Evolutionary conservation across 2,797 vertebrate genomes (phyloP), one percentile per base, ranked within the genome.

Genomic region (Gobionotothen gibberifrons): DNA sequence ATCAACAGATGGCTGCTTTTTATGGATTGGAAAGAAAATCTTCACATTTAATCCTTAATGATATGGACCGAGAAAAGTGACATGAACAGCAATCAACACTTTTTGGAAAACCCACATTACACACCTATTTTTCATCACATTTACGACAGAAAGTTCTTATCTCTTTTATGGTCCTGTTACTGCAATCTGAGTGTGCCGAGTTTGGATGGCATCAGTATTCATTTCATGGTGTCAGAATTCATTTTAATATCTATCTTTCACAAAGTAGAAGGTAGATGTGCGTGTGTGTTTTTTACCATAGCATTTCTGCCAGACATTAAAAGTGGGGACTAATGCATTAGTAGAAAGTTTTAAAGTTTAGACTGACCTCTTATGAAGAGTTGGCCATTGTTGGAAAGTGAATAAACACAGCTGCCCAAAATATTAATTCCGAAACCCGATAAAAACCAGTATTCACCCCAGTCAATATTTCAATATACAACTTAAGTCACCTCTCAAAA

Each of bases 211-310:
- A 61, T 62, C 62, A 16, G 72, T 49, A 78, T 76, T 84, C 69
- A 84, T 82, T 74, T 68, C 61, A 64, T 26, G 16, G 36, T 75
- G 70, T 75, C 76, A 72, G 40, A 42, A 74, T 60, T 73, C 3
- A 83, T 87, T 87, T 84, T 44, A 81, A 17, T 71, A 17, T 83
- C 78, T 36, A 47, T 82, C 63, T 76, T 72, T 82, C 52, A 76
- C 1, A 2, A 60, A 72, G 53, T 74, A 0, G 2, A 60, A 69
- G 53, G 11, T 16, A 29, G 19, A 11, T 43, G 4, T 0, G 17
- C 16, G 42, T 54, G 40, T 5, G 47, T 22, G 5, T 17, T 36
- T 48, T 42, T 55, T 10, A 53, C 11, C 53, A 15, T 16, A 36
- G n/a, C 29, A 54, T 80, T 71, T 58, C 43, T 59, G 42, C 10